A percentile compares a stretch with the other conserved stretches of the same genome.
phyloP scores from a whole-genome alignment of 1,140 invertebrate genomes.

The Apis laboriosa region DNA sequence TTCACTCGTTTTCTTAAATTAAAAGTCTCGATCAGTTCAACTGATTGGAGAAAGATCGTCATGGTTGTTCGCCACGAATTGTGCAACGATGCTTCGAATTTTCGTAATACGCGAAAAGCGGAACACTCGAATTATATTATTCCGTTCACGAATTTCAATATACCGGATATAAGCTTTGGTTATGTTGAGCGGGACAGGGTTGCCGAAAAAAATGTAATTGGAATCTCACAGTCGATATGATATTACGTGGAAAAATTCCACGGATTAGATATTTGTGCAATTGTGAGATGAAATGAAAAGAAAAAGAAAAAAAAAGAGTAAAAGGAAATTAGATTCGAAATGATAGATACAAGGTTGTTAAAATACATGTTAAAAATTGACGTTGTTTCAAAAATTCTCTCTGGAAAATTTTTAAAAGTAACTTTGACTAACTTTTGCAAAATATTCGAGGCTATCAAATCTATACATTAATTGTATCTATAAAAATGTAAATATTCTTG shows the following conservation, averaged over 20 bases:
- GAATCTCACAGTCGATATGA: constrained; percentile 5
- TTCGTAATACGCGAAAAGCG: too few species aligned
- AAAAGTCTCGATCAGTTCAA: neutral
- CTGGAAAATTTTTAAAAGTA: too few species aligned
- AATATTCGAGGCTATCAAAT: too few species aligned
- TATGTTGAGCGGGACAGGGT: neutral
- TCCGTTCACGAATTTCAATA: constrained; percentile 22
- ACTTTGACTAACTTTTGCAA: too few species aligned
- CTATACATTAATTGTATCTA: too few species aligned
- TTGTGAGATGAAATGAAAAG: neutral
- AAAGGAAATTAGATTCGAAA: too few species aligned
- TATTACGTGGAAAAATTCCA: constrained; percentile 18
- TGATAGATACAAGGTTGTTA: neutral
- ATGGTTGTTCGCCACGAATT: neutral
- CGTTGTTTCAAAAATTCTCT: too few species aligned
- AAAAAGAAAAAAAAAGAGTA: too few species aligned
- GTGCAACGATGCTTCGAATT: constrained; percentile 1
- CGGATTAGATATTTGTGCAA: neutral
- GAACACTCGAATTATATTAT: constrained; percentile 11
- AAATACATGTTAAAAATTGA: too few species aligned
- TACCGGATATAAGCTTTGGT: neutral
- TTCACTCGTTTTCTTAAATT: too few species aligned
- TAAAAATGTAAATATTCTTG: too few species aligned
- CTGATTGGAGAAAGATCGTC: neutral
- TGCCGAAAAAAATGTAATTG: constrained; percentile 36